Evolutionary conservation across 2,113 vertebrate species (phyloP).

Genomic region (Petrocephalus zakoni): DNA sequence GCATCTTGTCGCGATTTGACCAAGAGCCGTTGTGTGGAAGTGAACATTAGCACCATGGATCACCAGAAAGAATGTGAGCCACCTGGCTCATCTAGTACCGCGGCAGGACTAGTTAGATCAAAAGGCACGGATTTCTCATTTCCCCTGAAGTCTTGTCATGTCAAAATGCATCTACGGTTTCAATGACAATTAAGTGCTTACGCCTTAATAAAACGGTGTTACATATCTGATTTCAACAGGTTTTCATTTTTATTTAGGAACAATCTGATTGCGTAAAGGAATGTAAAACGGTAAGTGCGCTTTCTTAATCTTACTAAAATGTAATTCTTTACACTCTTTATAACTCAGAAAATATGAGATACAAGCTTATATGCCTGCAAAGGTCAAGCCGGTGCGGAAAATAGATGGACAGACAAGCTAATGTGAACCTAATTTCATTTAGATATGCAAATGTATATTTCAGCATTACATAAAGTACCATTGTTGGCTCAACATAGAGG

Average conservation of each 20-base stretch:
- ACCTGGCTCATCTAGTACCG: not conserved
- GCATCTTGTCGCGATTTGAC: not conserved
- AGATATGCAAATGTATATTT: not conserved
- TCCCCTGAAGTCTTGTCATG: not conserved
- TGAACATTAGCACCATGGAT: not conserved
- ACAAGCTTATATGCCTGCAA: not conserved
- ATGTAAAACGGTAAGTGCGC: not conserved
- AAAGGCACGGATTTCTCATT: not conserved
- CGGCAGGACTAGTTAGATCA: not conserved
- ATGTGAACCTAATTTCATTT: not conserved
- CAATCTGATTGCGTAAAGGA: not conserved
- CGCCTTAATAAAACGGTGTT: constrained; percentile 3
- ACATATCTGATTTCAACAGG: not conserved
- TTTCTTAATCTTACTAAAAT: not conserved
- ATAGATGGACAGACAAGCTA: not conserved
- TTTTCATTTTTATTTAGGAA: not conserved
- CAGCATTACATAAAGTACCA: not conserved
- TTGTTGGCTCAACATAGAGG: not conserved
- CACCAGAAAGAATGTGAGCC: not conserved
- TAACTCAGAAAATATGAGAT: not conserved
- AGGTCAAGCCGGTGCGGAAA: not conserved
- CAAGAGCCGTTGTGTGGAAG: not conserved
- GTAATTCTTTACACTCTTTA: not conserved
- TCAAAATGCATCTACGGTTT: constrained; percentile 2
- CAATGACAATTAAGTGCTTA: constrained; percentile 10